Evolutionary conservation across 2,888 invertebrate genomes (phyloP), one percentile per base, ranked within the genome.

Genomic region (Smittia sp.): DNA sequence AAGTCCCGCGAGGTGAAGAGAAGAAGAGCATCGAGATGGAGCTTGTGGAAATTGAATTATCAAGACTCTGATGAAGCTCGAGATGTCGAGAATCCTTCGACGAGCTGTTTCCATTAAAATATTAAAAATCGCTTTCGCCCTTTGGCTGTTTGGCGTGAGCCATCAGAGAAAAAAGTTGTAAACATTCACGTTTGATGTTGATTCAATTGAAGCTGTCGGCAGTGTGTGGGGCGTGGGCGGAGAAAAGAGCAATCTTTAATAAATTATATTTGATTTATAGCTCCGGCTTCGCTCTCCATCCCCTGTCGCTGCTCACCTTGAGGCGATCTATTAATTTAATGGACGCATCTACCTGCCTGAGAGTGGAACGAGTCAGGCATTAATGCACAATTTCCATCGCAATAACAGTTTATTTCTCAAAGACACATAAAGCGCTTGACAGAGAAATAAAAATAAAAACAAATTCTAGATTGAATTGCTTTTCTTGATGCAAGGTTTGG

Each of bases 271-370:
- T 46, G 46, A 46, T 46, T 46, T 46, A 46, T 46, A 3, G 46
- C 46, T 46, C n/a, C 2, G 11, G 46, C 46, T 46, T 3, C 2
- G 11, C 15, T 46, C 46, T 46, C 46, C 46, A 11, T 46, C 15
- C n/a, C 15, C 11, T 38, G 38, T 38, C 11, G 38, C n/a, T 15
- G 54, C 20, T 54, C 20, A 2, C n/a, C 46, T 46, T 46, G 46
- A 22, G 41, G 67, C 13, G 9, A 25, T 65, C 27, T 25, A 67
- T 67, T 67, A 67, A 46, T 67, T 67, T 67, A 67, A 67, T 67
- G 67, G 67, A 67, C 67, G 41, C n/a, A 13, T 67, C 20, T 67
- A 67, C 67, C 67, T 67, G 67, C 1, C 15, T 46, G 32, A 32
- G n/a, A n/a, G 32, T 9, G 32, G 9, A 32, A 32, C 32, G 32